These are phyloP conservation scores for Trypoxylus dichotomus DNA, from an alignment of 1,140 invertebrate species.

Conservation along the genomic window DNA sequence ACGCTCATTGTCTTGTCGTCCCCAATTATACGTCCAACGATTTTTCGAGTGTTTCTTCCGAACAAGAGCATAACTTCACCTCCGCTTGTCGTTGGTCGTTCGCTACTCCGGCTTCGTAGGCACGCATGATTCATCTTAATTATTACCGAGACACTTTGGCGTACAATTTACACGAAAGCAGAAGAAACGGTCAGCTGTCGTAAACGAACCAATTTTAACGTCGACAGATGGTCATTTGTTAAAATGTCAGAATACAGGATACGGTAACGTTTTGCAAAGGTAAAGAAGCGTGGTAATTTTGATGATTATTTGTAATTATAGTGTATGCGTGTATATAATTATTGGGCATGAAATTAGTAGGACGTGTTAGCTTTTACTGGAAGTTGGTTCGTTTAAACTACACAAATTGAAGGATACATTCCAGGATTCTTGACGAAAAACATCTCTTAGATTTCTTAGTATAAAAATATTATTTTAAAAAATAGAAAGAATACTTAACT, in stretches of 20 bases:
- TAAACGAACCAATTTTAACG: not conserved
- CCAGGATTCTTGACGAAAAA: too few relatives aligned
- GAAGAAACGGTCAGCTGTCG: not conserved
- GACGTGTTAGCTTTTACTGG: not conserved
- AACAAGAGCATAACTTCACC: not conserved
- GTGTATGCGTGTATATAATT: not conserved
- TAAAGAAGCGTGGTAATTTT: not conserved
- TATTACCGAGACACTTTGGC: not conserved
- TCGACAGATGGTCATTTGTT: not conserved
- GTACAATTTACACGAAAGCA: not conserved
- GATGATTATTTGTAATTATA: not conserved
- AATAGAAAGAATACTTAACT: too few relatives aligned
- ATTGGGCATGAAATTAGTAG: not conserved
- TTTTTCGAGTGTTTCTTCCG: not conserved
- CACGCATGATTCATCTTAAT: not conserved
- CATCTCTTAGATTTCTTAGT: too few relatives aligned
- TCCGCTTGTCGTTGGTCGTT: not conserved
- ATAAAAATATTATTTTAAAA: too few relatives aligned
- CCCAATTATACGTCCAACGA: not conserved
- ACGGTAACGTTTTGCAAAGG: not conserved
- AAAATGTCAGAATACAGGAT: not conserved
- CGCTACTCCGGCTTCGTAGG: not conserved
- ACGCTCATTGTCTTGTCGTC: not conserved
- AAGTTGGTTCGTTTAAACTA: too few relatives aligned
- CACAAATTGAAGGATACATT: too few relatives aligned